A percentile compares a stretch with the other conserved stretches of the same genome.
Conservation (phyloP, 2,113 vertebrate genomes). For the Neogobius melanostomus region DNA sequence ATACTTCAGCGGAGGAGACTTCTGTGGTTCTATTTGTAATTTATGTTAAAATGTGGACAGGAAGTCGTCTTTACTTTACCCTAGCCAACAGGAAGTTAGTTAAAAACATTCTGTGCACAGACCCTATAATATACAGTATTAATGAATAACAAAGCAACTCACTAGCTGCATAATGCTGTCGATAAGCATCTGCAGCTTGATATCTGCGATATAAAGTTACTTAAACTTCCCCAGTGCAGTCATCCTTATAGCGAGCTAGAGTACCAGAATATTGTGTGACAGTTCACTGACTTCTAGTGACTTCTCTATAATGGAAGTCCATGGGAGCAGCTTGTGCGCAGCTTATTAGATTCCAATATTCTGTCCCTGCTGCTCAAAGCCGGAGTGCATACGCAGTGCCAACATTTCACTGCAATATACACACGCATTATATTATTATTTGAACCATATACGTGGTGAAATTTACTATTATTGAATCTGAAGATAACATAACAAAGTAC, state of each 20-base stretch:
- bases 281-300: constrained; percentile 4
- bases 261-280: not conserved
- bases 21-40: no score
- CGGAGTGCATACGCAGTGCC: constrained; percentile 3
- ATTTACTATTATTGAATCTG: not conserved
- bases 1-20: no score
- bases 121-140: no score
- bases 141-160: no score
- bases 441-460: not conserved
- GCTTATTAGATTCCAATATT: constrained; percentile 7
- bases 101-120: no score
- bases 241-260: not conserved
- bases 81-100: no score
- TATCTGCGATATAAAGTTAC: not conserved
- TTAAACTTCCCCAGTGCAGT: not conserved
- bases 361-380: not conserved
- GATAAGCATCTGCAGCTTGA: not conserved
- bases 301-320: not conserved
- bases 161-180: not conserved
- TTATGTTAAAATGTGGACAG: no score
- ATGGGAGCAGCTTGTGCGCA: not conserved
- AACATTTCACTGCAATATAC: not conserved
- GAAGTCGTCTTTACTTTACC: no score
- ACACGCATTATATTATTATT: not conserved
- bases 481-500: not conserved